Conservation (phyloP, 2,797 vertebrate genomes). For the Liparis tanakae region DNA sequence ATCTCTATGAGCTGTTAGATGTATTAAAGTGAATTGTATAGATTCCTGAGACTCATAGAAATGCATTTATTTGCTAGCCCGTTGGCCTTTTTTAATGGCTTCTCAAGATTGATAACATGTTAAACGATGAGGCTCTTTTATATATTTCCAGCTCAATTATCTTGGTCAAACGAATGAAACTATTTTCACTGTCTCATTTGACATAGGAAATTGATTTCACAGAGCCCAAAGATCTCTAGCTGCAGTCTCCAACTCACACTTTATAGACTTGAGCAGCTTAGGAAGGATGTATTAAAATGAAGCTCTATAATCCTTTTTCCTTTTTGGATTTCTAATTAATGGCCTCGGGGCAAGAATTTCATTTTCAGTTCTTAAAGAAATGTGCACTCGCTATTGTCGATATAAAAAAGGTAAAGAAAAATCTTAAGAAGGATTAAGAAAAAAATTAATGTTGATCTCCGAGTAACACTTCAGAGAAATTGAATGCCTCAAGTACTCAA, state of each 20-base stretch:
- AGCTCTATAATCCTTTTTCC: constrained; percentile 62
- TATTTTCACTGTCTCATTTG: constrained; percentile 51
- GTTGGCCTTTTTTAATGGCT: background rate
- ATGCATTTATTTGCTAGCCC: constrained; percentile 19
- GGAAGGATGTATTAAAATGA: constrained; percentile 60
- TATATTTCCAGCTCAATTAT: constrained; percentile 51
- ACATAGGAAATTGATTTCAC: constrained; percentile 68
- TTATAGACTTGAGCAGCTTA: constrained; percentile 64
- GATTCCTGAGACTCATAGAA: background rate
- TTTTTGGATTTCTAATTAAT: constrained; percentile 72
- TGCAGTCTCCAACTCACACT: constrained; percentile 49
- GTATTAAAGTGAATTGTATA: background rate
- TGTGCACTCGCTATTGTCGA: constrained; percentile 23
- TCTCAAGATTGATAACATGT: constrained; percentile 29
- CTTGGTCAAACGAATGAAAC: constrained; percentile 48
- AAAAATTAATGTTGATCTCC: constrained; percentile 42
- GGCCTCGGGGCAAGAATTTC: constrained; percentile 65
- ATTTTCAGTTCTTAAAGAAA: constrained; percentile 44
- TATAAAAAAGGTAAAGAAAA: constrained; percentile 17
- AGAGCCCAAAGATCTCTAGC: constrained; percentile 57
- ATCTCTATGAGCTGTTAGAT: constrained; percentile 4
- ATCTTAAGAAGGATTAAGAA: constrained; percentile 46
- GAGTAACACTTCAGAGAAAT: constrained; percentile 46
- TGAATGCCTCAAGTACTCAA: constrained; percentile 24
- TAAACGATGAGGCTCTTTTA: constrained; percentile 18